Base-by-base conservation (phyloP, 2,113 vertebrate species). In the Daphoenositta chrysoptera region DNA sequence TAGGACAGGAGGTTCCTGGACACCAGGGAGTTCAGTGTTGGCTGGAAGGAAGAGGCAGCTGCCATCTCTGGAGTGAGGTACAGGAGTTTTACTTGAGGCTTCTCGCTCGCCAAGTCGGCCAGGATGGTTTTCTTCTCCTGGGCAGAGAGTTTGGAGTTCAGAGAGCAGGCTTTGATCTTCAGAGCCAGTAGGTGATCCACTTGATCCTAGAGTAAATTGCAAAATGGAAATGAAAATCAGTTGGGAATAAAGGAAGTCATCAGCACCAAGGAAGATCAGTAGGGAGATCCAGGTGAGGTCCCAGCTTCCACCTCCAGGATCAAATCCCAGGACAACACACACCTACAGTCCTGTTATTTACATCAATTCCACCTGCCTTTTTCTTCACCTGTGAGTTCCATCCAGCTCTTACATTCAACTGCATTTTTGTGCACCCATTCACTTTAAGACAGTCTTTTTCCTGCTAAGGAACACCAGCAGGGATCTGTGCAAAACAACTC, bases 61-160 rank as follows among this genome's bases (percentile, higher is more conserved):
- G 98, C 98, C 99, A 99, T 99, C 97, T 99, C 99, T 0, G 99
- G 99, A 1, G 99, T 99, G 96, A 99, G 98, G 88, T 99, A 99
- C 63, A 99, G 98, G 51, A 99, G 98, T 78, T 99, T 99, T 70
- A 99, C 98, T 89, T 93, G 96, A 6, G 99, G 99, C 47, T 96
- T 98, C 69, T 98, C 98, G 19, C 91, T 98, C 48, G 98, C 96
- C 72, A 99, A 95, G 78, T 99, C 99, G 10, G 98, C 96, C 48
- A 99, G 89, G 96, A 99, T 98, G 68, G 97, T 90, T 35, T 98
- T 98, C 26, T 98, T 99, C 95, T 99, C 99, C 26, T 95, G 98
- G 2, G 88, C 92, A 1, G 98, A 95, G 15, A 99, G 98, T 87
- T 99, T 99, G 35, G 99, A 99, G 98, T 99, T 99, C 70, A 99